phyloP scores from a whole-genome alignment of 1,140 invertebrate species.

The Magallana ariakensis region DNA sequence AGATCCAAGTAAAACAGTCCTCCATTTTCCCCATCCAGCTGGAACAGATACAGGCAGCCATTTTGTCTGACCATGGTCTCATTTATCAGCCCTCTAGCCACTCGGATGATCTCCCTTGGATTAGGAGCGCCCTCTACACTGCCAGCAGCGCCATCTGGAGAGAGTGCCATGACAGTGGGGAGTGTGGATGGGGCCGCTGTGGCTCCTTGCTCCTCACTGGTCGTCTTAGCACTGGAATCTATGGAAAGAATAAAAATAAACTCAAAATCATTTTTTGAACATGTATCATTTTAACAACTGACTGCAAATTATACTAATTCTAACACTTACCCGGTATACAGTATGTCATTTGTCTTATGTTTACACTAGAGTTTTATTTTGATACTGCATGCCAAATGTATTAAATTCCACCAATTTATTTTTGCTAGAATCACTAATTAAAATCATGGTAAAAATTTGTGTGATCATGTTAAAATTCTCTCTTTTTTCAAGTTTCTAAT shows the following conservation, averaged over 20 bases:
- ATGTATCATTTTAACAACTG: too few relatives aligned
- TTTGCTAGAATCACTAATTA: too few relatives aligned
- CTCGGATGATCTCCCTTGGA: constrained; percentile 61
- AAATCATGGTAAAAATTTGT: too few relatives aligned
- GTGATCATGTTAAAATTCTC: too few relatives aligned
- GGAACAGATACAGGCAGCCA: constrained; percentile 70
- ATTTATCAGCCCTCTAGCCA: constrained; percentile 58
- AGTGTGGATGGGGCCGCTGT: neutral
- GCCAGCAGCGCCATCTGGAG: constrained; percentile 45
- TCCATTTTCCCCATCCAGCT: constrained; percentile 64
- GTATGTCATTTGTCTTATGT: too few relatives aligned
- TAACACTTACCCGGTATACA: too few relatives aligned
- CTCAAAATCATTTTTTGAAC: too few relatives aligned
- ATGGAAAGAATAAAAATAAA: neutral
- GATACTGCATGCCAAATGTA: too few relatives aligned
- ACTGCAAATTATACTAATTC: too few relatives aligned
- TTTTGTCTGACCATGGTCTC: constrained; percentile 68
- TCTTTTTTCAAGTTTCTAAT: too few relatives aligned
- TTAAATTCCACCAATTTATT: too few relatives aligned
- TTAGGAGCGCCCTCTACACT: constrained; percentile 39
- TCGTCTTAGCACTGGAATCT: neutral
- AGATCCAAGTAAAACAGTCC: constrained; percentile 73
- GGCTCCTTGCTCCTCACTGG: neutral
- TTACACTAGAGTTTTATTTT: too few relatives aligned
- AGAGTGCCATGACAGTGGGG: neutral